phyloP scores from a whole-genome alignment of 1,140 invertebrate genomes.

The Drosophila biarmipes region DNA sequence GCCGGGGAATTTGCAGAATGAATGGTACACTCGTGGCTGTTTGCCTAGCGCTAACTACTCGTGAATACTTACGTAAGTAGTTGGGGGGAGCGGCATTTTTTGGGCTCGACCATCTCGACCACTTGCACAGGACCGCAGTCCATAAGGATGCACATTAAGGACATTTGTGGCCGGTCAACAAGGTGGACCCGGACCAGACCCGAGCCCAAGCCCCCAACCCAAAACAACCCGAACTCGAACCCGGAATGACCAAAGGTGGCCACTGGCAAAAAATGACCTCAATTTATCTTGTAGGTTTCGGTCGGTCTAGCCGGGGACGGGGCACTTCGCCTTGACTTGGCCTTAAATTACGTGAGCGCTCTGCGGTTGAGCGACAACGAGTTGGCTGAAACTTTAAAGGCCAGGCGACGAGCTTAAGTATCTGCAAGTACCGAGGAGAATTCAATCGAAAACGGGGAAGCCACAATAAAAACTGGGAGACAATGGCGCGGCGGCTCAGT shows the following conservation, averaged over 20 bases:
- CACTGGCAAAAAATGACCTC: conserved; percentile 79
- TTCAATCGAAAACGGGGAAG: conserved; percentile 65
- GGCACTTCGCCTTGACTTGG: conserved; percentile 54
- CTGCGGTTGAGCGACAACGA: conserved; percentile 48
- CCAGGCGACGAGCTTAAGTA: conserved; percentile 26
- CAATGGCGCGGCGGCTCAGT: conserved; percentile 54
- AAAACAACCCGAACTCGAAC: conserved; percentile 25
- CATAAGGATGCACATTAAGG: conserved; percentile 81
- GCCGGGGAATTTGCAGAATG: conserved; percentile 30
- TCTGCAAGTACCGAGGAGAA: conserved; percentile 60
- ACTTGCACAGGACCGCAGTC: conserved; percentile 74
- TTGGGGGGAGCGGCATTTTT: conserved; percentile 31
- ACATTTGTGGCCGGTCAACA: conserved; percentile 80
- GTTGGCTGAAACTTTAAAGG: conserved; percentile 62
- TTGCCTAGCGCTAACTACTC: conserved; percentile 48
- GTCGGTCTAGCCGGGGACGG: conserved; percentile 27
- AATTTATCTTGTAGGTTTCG: conserved; percentile 79
- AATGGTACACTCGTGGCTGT: conserved; percentile 44
- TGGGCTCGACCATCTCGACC: conserved; percentile 65
- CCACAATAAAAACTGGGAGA: conserved; percentile 33
- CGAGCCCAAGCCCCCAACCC: conserved; percentile 8
- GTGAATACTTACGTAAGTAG: conserved; percentile 21
- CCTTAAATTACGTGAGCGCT: conserved; percentile 64
- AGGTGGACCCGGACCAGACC: conserved; percentile 56
- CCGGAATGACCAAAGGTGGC: conserved; percentile 62